A percentile compares a stretch with the other conserved stretches of the same genome.
phyloP scores from a whole-genome alignment of 2,888 invertebrate genomes.

The Pandemis cinnamomeana region DNA sequence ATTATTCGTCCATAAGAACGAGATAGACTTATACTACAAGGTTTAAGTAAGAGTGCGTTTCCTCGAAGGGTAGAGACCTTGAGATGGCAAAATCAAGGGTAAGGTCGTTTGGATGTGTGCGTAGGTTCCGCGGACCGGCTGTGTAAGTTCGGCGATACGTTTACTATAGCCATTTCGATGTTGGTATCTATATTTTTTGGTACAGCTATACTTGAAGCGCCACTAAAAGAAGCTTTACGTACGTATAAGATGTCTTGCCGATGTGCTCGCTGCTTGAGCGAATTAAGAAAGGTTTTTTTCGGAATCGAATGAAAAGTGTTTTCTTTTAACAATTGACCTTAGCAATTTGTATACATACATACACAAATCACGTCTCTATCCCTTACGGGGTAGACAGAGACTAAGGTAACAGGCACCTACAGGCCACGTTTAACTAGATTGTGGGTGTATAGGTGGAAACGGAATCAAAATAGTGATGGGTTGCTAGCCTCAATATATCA shows the following conservation, averaged over 20 bases:
- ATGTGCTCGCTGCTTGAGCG: conserved; percentile 13
- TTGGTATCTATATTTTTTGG: conserved; percentile 48
- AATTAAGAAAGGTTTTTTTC: background rate
- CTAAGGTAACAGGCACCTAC: too few species aligned
- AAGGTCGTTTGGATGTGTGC: conserved; percentile 72
- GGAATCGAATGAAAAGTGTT: background rate
- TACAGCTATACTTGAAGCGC: conserved; percentile 36
- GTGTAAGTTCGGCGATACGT: conserved; percentile 57
- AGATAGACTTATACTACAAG: conserved; percentile 66
- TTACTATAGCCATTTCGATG: conserved; percentile 45
- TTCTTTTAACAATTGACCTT: too few species aligned
- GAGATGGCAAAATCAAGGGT: conserved; percentile 85
- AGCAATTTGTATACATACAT: too few species aligned
- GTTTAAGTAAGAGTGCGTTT: conserved; percentile 64
- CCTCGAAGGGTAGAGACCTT: conserved; percentile 82
- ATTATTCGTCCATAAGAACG: conserved; percentile 70
- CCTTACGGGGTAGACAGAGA: too few species aligned
- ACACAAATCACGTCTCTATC: too few species aligned
- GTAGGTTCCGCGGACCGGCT: conserved; percentile 58
- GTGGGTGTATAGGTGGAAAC: too few species aligned
- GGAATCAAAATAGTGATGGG: too few species aligned
- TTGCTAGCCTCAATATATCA: too few species aligned
- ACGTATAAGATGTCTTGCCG: conserved; percentile 28
- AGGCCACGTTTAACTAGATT: too few species aligned
- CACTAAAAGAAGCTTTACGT: conserved; percentile 52